These are phyloP conservation scores for Myotis vivesi DNA, from an alignment of 2,797 vertebrate species.

Conservation along the genomic window DNA sequence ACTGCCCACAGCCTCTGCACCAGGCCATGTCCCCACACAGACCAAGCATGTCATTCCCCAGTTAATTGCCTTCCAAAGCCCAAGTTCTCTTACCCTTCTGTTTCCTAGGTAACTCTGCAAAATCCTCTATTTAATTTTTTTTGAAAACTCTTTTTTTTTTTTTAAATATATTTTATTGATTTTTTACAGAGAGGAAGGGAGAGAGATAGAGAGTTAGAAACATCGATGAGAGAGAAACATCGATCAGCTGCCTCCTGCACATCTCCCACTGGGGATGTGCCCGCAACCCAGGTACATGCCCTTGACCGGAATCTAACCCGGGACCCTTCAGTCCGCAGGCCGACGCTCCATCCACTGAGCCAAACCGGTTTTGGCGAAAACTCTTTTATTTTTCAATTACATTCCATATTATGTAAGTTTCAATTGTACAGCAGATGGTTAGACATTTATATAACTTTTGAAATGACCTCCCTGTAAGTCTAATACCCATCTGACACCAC, in stretches of 20 bases:
- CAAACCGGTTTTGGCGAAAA: too few species aligned
- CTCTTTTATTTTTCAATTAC: neutral
- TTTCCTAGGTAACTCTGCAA: constrained; percentile 1
- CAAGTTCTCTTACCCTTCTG: neutral
- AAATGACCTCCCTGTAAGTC: neutral
- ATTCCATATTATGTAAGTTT: neutral
- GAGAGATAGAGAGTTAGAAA: too few species aligned
- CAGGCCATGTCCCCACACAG: accelerated
- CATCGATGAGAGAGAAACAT: too few species aligned
- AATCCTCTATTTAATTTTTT: neutral
- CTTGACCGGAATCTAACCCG: too few species aligned
- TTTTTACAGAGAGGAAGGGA: too few species aligned
- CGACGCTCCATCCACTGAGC: too few species aligned
- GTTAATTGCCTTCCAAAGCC: neutral
- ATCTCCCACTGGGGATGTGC: too few species aligned
- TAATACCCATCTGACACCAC: neutral
- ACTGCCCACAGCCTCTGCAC: neutral
- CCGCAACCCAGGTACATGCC: too few species aligned
- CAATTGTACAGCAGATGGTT: neutral
- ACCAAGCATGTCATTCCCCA: neutral
- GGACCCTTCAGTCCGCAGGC: too few species aligned
- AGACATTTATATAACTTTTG: neutral
- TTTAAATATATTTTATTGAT: too few species aligned
- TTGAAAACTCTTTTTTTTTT: neutral
- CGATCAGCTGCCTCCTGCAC: too few species aligned